phyloP scores from a whole-genome alignment of 1,140 invertebrate genomes.

The Kradibia gibbosae region DNA sequence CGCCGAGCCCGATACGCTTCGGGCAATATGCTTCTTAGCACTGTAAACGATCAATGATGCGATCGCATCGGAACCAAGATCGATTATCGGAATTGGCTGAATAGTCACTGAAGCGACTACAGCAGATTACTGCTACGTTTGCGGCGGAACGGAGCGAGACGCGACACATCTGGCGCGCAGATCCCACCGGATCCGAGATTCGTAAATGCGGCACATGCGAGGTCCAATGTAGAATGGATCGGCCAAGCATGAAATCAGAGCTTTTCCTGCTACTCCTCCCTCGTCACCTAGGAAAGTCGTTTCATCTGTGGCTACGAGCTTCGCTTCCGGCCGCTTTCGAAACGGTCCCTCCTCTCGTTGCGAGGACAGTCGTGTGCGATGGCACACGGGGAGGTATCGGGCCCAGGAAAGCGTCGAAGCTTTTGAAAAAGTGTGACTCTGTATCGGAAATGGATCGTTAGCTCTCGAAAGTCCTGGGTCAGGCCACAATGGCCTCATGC shows the following conservation, averaged over 20 bases:
- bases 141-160: background rate
- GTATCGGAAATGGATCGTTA: too few species aligned
- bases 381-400: too few species aligned
- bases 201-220: slow-evolving; percentile 3
- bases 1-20: background rate
- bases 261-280: background rate
- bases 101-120: too few species aligned
- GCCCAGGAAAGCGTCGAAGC: too few species aligned
- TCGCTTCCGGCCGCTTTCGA: background rate
- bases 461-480: background rate
- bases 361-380: too few species aligned
- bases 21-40: too few species aligned
- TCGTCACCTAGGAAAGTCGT: background rate
- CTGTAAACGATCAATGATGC: background rate
- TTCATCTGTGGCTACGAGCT: background rate
- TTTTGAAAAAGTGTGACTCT: too few species aligned
- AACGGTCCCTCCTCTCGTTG: too few species aligned
- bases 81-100: too few species aligned
- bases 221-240: background rate
- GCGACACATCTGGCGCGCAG: slow-evolving; percentile 53
- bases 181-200: slow-evolving; percentile 45
- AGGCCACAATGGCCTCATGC: background rate
- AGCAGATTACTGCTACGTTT: background rate
- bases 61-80: too few species aligned
- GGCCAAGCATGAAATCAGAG: background rate